A percentile compares a stretch with the other conserved stretches of the same genome.
phyloP scores from a whole-genome alignment of 2,113 vertebrate genomes.

The Ciconia stormi region DNA sequence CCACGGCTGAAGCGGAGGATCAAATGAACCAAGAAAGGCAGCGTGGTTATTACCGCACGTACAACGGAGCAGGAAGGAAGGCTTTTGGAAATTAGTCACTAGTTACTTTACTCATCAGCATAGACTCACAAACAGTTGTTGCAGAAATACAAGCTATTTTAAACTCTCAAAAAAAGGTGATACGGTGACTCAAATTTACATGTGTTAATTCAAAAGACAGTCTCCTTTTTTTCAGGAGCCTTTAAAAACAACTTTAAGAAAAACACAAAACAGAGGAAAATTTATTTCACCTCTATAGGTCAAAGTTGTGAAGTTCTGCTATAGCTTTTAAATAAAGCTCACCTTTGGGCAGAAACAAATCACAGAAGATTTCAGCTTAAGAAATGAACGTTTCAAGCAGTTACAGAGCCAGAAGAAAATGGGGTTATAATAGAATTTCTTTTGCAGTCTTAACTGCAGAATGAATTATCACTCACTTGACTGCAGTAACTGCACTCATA shows the following conservation, averaged over 20 bases:
- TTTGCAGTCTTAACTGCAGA: not conserved
- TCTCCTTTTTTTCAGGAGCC: not conserved
- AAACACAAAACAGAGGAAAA: not conserved
- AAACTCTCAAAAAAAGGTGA: not conserved
- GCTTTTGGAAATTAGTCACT: not conserved
- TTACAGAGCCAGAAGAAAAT: constrained; percentile 14
- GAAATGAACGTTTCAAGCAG: not conserved
- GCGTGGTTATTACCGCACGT: not conserved
- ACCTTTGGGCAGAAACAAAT: constrained; percentile 1
- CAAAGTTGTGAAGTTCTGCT: not conserved
- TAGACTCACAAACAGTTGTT: not conserved
- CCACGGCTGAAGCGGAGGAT: not conserved
- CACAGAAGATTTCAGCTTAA: not conserved
- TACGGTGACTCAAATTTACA: not conserved
- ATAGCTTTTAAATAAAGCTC: not conserved
- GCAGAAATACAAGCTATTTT: not conserved
- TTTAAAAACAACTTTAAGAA: not conserved
- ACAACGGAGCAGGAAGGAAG: not conserved
- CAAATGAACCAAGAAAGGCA: not conserved
- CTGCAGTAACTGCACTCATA: not conserved
- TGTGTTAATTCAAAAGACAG: not conserved
- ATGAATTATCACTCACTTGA: not conserved
- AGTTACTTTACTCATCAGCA: not conserved
- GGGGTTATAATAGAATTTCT: constrained; percentile 1
- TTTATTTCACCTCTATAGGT: not conserved